phyloP scores from a whole-genome alignment of 2,888 invertebrate species.

The Gymnocheta viridis region DNA sequence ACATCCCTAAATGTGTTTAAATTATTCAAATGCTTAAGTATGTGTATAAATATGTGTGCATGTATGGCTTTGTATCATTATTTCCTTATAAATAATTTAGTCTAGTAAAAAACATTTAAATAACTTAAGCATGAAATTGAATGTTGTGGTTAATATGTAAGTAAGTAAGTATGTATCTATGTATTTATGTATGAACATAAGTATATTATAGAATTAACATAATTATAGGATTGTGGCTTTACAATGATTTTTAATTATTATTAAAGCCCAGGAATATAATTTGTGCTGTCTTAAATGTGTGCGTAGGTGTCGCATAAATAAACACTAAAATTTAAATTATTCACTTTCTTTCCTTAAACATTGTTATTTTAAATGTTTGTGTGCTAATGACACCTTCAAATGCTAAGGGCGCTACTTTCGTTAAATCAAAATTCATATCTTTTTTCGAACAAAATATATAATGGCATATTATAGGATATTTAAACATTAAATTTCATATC shows the following conservation, averaged over 20 bases:
- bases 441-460: too few species aligned
- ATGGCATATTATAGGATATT: too few species aligned
- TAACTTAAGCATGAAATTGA: constrained; percentile 63
- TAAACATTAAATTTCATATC: too few species aligned
- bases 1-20: too few species aligned
- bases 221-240: constrained; percentile 59
- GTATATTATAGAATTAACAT: constrained; percentile 54
- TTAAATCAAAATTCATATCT: not conserved
- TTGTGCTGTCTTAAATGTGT: not conserved
- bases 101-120: constrained; percentile 42
- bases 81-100: constrained; percentile 2
- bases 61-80: not conserved
- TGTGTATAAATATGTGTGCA: not conserved
- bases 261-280: not conserved
- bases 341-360: not conserved
- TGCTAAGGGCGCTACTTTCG: not conserved
- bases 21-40: not conserved
- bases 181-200: too few species aligned
- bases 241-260: constrained; percentile 40
- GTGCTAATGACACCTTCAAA: not conserved
- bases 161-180: not conserved
- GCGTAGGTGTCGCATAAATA: not conserved
- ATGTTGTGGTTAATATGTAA: constrained; percentile 58
- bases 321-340: not conserved
- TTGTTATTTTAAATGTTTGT: not conserved